Conservation (phyloP, 2,888 invertebrate species). For the Caenorhabditis angaria region DNA sequence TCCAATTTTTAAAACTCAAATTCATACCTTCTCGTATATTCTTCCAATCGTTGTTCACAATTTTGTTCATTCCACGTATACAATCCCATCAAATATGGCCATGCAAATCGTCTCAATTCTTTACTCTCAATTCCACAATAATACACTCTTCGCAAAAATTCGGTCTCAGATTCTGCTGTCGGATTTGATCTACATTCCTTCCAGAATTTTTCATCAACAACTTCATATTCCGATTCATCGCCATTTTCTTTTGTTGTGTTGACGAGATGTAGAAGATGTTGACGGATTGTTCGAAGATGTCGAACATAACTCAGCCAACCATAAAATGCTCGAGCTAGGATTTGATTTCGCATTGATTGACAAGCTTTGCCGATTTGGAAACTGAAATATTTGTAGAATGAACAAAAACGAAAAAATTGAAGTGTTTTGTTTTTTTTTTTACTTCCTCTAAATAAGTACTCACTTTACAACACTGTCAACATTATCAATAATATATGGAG, state of each 20-base stretch:
- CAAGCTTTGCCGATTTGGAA: constrained; percentile 82
- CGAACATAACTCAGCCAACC: constrained; percentile 93
- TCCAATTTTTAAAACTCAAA: neutral
- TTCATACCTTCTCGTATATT: constrained; percentile 35
- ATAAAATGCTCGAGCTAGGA: constrained; percentile 92
- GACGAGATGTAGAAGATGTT: constrained; percentile 88
- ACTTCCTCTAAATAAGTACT: constrained; percentile 29
- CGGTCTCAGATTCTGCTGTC: constrained; percentile 75
- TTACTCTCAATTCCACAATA: constrained; percentile 84
- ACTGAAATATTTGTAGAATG: constrained; percentile 69
- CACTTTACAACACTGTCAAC: constrained; percentile 59
- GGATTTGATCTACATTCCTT: constrained; percentile 49
- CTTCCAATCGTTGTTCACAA: neutral
- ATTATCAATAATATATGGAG: constrained; percentile 56
- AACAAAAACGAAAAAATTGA: neutral
- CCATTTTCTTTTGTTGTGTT: constrained; percentile 75
- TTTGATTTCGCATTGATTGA: constrained; percentile 92
- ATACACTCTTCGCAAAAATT: constrained; percentile 85
- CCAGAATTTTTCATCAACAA: constrained; percentile 68
- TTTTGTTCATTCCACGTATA: constrained; percentile 62
- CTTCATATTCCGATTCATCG: constrained; percentile 36
- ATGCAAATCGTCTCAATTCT: constrained; percentile 73
- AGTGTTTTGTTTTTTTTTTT: constrained; percentile 51
- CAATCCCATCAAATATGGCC: constrained; percentile 70
- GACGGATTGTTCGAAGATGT: constrained; percentile 86